phyloP scores from a whole-genome alignment of 2,797 vertebrate genomes.

The Tympanoctomys barrerae region DNA sequence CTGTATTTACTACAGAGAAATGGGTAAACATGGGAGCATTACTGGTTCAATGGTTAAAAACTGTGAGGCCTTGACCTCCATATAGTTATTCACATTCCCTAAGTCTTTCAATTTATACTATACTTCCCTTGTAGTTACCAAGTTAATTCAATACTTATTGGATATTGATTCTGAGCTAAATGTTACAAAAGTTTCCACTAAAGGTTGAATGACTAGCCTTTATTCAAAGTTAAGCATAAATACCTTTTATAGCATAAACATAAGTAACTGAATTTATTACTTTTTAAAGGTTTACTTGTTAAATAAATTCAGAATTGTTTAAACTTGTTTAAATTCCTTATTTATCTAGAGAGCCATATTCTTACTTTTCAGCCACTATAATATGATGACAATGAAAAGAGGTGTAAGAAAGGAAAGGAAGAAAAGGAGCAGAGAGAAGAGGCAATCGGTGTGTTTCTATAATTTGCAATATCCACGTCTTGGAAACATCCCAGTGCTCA shows the following conservation, averaged over 20 bases:
- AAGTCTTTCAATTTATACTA: not conserved
- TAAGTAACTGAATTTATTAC: not conserved
- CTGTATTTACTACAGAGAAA: not conserved
- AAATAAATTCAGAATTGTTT: not conserved
- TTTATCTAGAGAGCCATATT: not conserved
- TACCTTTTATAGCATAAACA: not conserved
- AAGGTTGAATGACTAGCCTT: not conserved
- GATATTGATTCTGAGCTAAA: not conserved
- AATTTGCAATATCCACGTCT: not conserved
- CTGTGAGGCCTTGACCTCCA: not conserved
- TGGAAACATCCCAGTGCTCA: not conserved
- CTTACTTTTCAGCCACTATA: not conserved
- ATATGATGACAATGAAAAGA: not conserved
- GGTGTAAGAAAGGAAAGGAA: not conserved
- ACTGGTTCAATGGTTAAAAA: not conserved
- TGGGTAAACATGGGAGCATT: not conserved
- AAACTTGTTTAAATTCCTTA: not conserved
- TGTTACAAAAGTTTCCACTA: not conserved
- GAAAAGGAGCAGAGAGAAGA: not conserved
- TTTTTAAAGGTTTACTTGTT: not conserved
- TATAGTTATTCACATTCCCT: not conserved
- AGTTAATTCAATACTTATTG: slow-evolving; percentile 11
- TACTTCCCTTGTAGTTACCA: not conserved
- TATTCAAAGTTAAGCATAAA: not conserved
- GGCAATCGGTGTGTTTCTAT: too few relatives aligned